A percentile compares a stretch with the other conserved stretches of the same genome.
Conservation (phyloP, 2,113 vertebrate genomes). For the Chrysochloris asiatica region DNA sequence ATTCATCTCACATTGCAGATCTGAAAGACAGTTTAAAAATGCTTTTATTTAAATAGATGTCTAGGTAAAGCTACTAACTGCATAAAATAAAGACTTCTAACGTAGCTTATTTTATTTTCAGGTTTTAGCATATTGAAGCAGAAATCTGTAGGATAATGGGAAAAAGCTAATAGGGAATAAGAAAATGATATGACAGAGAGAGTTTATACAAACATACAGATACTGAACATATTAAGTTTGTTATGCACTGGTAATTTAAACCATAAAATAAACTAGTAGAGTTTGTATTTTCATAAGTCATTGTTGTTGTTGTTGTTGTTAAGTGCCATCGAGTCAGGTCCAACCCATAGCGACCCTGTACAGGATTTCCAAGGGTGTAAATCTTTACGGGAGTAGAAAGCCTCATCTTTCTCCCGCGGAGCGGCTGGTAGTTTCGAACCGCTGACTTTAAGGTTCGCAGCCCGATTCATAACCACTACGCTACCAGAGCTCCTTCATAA, state of each 20-base stretch:
- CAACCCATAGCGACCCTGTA: too few species aligned
- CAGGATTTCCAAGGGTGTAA: too few species aligned
- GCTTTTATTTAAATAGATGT: neutral
- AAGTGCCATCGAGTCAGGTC: too few species aligned
- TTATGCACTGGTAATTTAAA: too few species aligned
- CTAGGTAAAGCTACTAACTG: neutral
- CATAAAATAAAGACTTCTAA: neutral
- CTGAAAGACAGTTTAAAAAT: neutral
- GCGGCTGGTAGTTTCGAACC: too few species aligned
- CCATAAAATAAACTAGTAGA: neutral
- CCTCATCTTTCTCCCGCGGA: too few species aligned
- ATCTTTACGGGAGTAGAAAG: too few species aligned
- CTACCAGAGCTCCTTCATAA: too few species aligned
- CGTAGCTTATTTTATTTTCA: neutral
- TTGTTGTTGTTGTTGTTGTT: too few species aligned
- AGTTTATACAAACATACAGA: neutral
- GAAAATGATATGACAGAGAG: neutral
- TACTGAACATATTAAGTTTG: neutral
- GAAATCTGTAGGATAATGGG: neutral
- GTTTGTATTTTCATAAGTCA: neutral
- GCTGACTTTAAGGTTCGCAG: too few species aligned
- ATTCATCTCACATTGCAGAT: neutral
- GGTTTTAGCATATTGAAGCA: neutral
- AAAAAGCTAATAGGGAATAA: neutral
- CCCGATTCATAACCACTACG: too few species aligned